Conservation (phyloP, 2,113 vertebrate species). For the Montifringilla adamsi region DNA sequence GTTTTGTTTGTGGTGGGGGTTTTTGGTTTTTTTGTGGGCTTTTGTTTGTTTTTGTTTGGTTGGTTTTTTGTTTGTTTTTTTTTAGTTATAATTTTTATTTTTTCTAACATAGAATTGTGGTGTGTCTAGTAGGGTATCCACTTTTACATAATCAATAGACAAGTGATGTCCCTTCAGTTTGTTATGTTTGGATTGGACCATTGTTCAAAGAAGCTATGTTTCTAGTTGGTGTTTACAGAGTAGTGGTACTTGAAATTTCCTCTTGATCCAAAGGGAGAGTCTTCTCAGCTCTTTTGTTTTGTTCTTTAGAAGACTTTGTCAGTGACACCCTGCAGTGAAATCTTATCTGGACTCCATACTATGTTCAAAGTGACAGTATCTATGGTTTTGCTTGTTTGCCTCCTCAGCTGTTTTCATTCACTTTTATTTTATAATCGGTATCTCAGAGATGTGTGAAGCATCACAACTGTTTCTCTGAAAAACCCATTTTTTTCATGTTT, state of each 20-base stretch:
- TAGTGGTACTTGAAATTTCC: not conserved
- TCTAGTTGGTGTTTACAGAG: not conserved
- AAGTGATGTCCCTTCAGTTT: not conserved
- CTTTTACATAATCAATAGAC: not conserved
- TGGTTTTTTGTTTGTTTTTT: not conserved
- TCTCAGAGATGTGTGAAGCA: not conserved
- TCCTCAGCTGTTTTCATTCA: not conserved
- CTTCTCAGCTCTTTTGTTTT: not conserved
- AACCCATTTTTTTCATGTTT: not conserved
- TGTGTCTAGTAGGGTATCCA: not conserved
- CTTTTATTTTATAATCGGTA: not conserved
- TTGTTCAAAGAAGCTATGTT: not conserved
- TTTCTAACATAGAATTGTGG: not conserved
- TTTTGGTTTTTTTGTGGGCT: no score
- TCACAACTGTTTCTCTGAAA: not conserved
- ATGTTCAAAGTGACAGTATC: not conserved
- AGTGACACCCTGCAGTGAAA: not conserved
- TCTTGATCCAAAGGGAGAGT: not conserved
- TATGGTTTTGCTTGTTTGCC: not conserved
- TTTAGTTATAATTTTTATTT: not conserved
- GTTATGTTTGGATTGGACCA: not conserved
- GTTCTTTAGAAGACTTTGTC: not conserved
- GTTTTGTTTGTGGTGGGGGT: not conserved
- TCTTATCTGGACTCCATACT: not conserved
- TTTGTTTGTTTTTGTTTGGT: no score